phyloP scores from a whole-genome alignment of 2,888 invertebrate genomes.

The Adineta ricciae region DNA sequence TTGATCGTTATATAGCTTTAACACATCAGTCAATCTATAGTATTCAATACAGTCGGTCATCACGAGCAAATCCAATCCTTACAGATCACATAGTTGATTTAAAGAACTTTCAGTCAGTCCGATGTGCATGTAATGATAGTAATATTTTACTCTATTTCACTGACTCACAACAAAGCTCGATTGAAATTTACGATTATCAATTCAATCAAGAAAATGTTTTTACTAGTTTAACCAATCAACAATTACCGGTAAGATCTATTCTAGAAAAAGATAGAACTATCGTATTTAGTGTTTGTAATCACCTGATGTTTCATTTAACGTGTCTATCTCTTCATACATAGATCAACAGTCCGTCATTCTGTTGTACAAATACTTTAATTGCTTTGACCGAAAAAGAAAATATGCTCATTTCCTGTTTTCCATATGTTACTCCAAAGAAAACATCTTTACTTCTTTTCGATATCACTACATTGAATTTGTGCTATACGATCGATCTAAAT shows the following conservation, averaged over 20 bases:
- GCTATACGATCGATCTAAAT: background rate
- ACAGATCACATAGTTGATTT: background rate
- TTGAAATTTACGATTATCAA: background rate
- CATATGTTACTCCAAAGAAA: background rate
- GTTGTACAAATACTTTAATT: slow-evolving; percentile 13
- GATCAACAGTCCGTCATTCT: background rate
- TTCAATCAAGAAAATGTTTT: background rate
- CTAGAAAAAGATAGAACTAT: too few species aligned
- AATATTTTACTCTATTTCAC: background rate
- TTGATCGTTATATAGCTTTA: background rate
- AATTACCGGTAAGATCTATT: background rate
- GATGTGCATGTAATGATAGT: background rate
- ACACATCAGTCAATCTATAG: background rate
- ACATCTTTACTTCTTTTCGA: background rate
- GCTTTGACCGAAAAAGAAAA: background rate
- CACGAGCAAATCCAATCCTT: background rate
- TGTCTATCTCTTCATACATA: background rate
- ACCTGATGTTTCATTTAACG: too few species aligned
- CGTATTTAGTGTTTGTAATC: too few species aligned
- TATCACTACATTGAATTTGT: background rate
- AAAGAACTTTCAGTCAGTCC: background rate
- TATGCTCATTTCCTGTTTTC: background rate
- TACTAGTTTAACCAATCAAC: background rate
- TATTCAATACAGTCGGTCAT: background rate
- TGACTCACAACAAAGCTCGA: too few species aligned